Conservation (phyloP, 2,888 invertebrate species). For the Dryocosmus kuriphilus region DNA sequence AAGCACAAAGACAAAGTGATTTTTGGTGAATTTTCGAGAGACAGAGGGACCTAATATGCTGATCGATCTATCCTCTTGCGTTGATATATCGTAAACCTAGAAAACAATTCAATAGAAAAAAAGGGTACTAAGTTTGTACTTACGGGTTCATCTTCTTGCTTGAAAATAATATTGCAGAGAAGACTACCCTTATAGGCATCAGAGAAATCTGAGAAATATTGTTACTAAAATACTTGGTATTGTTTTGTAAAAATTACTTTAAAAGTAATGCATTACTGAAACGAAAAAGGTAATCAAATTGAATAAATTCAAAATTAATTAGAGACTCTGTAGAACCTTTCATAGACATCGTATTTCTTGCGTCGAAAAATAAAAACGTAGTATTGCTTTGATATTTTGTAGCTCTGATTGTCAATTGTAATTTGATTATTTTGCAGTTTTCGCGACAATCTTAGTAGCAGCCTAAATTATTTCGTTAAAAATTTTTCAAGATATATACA, state of each 20-base stretch:
- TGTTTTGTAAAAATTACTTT: conserved; percentile 29
- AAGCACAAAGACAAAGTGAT: not conserved
- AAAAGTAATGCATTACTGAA: conserved; percentile 1
- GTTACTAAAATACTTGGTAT: conserved; percentile 14
- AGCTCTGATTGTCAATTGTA: not conserved
- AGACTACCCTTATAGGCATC: not conserved
- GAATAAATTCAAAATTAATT: not conserved
- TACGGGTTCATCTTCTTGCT: not conserved
- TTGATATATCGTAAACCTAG: conserved; percentile 67
- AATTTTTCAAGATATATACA: not conserved
- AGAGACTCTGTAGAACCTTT: not conserved
- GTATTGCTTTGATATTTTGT: not conserved
- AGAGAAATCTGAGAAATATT: not conserved
- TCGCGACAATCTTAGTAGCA: not conserved
- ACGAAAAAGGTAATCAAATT: conserved; percentile 35
- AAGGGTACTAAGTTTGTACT: conserved; percentile 1
- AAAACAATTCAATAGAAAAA: conserved; percentile 7
- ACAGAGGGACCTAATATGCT: conserved; percentile 53
- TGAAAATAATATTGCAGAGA: not conserved
- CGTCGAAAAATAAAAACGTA: conserved; percentile 6
- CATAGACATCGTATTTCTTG: not conserved
- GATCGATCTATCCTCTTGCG: conserved; percentile 73
- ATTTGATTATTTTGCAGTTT: not conserved
- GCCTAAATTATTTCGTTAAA: not conserved
- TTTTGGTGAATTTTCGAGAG: conserved; percentile 14